Evolutionary conservation across 2,888 invertebrate species (phyloP).

Genomic region (Apotomis betuletana): DNA sequence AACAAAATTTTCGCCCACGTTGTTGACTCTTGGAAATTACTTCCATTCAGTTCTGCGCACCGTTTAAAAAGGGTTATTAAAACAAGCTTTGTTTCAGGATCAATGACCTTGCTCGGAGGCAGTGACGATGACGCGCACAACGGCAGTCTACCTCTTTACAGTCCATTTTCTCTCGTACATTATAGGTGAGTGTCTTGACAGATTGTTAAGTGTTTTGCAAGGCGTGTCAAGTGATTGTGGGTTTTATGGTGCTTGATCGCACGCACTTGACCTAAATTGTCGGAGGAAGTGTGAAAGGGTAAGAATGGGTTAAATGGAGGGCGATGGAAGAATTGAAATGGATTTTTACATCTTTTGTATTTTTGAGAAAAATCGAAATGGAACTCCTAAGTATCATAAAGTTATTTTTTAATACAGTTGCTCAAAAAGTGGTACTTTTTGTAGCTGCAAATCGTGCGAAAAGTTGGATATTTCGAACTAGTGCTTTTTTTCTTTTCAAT

Average conservation of each 20-base stretch:
- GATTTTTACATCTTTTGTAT: conserved; percentile 9
- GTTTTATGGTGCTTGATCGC: conserved; percentile 42
- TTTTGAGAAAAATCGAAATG: not conserved
- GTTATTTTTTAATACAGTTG: too few species aligned
- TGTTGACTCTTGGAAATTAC: conserved; percentile 24
- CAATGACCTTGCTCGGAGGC: conserved; percentile 63
- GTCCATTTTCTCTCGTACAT: conserved; percentile 78
- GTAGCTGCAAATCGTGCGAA: too few species aligned
- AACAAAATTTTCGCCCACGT: conserved; percentile 6
- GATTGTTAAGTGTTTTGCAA: conserved; percentile 36
- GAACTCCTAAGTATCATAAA: not conserved
- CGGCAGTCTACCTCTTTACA: conserved; percentile 72
- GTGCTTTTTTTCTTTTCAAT: too few species aligned
- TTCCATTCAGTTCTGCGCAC: conserved; percentile 40
- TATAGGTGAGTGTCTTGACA: conserved; percentile 66
- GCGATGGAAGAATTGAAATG: conserved; percentile 21
- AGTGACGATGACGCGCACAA: conserved; percentile 68
- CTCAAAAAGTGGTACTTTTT: too few species aligned
- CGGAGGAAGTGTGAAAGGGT: conserved; percentile 29
- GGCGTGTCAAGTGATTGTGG: conserved; percentile 45
- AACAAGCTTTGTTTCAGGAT: conserved; percentile 73
- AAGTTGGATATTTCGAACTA: too few species aligned
- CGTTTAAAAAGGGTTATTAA: conserved; percentile 64
- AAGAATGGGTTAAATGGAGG: conserved; percentile 18
- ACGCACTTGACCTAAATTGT: conserved; percentile 38